Conservation (phyloP, 2,888 invertebrate genomes). For the Rhabditophanes sp. region DNA sequence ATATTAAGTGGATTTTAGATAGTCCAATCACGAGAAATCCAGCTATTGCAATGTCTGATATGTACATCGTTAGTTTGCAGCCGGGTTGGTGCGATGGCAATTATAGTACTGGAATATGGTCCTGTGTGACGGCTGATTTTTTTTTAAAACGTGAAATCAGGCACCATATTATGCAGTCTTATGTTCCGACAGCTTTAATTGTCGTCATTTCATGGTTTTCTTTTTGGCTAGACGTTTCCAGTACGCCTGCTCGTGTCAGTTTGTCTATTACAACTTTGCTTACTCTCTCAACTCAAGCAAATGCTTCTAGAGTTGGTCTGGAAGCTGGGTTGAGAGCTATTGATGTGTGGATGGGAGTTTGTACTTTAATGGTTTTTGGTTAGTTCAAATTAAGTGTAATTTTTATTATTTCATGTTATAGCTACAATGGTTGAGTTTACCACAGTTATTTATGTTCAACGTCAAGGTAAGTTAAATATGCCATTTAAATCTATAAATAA, state of each 20-base stretch:
- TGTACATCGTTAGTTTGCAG: conserved; percentile 27
- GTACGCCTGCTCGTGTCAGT: conserved; percentile 47
- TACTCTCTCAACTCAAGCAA: conserved; percentile 25
- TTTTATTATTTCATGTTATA: conserved; percentile 14
- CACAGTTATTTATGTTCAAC: conserved; percentile 21
- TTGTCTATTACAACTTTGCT: conserved; percentile 21
- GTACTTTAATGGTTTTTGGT: conserved; percentile 19
- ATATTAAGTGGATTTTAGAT: conserved; percentile 11
- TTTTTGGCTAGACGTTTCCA: conserved; percentile 43
- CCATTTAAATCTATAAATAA: no score
- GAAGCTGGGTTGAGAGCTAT: conserved; percentile 45
- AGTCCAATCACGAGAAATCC: conserved; percentile 20
- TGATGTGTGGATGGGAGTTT: conserved; percentile 44
- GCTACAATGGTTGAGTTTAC: conserved; percentile 26
- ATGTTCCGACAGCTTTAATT: conserved; percentile 50
- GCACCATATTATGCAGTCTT: conserved; percentile 51
- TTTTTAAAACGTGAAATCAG: conserved; percentile 49
- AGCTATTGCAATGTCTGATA: conserved; percentile 14
- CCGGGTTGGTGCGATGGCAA: conserved; percentile 41
- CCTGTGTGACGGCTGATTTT: conserved; percentile 50
- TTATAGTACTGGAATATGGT: conserved; percentile 46
- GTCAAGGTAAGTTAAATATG: conserved; percentile 37
- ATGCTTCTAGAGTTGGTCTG: conserved; percentile 23
- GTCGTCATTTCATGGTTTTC: conserved; percentile 52
- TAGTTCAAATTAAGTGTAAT: conserved; percentile 1